Conservation (phyloP, 2,113 vertebrate genomes). For the human (Homo sapiens) region GRCh38 chr1:2149001-2149500, state of each 20-base stretch:
- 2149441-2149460: background rate
- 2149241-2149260: background rate
- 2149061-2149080: fast-evolving
- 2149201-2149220: no score
- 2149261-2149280: background rate
- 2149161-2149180: background rate
- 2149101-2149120: fast-evolving
- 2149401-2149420: background rate
- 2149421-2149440: background rate
- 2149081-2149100: background rate
- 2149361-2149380: background rate
- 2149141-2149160: fast-evolving
- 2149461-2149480: fast-evolving
- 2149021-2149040: fast-evolving
- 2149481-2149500: fast-evolving
- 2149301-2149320: background rate
- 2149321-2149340: background rate
- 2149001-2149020: fast-evolving
- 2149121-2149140: background rate
- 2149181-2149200: background rate
- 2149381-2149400: background rate
- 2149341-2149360: background rate
- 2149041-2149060: no score
- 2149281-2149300: background rate
- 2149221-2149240: background rate